phyloP scores from a whole-genome alignment of 2,888 invertebrate genomes.

The Ophion ventricosus region DNA sequence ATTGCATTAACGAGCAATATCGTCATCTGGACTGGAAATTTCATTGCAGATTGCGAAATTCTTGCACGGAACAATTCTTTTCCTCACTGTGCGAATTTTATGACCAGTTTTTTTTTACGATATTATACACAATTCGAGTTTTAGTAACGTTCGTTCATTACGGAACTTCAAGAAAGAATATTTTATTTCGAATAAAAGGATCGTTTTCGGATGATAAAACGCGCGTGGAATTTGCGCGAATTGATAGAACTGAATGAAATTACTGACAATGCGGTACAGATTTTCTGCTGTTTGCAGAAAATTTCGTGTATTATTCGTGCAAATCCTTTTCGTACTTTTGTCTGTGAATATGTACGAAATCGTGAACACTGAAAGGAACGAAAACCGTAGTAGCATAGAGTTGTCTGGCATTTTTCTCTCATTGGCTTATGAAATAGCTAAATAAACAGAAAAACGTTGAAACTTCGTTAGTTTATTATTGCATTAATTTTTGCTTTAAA shows the following conservation, averaged over 20 bases:
- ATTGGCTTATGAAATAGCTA: constrained; percentile 72
- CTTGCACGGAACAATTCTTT: background rate
- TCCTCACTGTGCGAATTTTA: background rate
- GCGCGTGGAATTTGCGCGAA: background rate
- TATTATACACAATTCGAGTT: background rate
- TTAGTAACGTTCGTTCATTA: background rate
- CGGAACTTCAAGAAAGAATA: background rate
- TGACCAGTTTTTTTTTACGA: background rate
- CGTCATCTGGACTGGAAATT: background rate
- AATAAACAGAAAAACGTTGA: constrained; percentile 72
- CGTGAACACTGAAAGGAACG: background rate
- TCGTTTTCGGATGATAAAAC: background rate
- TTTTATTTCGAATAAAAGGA: background rate
- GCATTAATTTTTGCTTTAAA: background rate
- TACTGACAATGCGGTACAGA: background rate
- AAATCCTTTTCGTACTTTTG: background rate
- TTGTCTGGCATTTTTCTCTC: constrained; percentile 51
- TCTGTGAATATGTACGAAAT: background rate
- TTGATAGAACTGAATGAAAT: background rate
- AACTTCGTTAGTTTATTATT: constrained; percentile 72
- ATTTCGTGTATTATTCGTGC: background rate
- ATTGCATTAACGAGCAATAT: no score
- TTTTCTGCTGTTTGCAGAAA: background rate
- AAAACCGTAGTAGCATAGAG: background rate
- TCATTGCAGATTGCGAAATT: background rate